Conservation (phyloP, 2,113 vertebrate species). For the Irena cyanogastra region DNA sequence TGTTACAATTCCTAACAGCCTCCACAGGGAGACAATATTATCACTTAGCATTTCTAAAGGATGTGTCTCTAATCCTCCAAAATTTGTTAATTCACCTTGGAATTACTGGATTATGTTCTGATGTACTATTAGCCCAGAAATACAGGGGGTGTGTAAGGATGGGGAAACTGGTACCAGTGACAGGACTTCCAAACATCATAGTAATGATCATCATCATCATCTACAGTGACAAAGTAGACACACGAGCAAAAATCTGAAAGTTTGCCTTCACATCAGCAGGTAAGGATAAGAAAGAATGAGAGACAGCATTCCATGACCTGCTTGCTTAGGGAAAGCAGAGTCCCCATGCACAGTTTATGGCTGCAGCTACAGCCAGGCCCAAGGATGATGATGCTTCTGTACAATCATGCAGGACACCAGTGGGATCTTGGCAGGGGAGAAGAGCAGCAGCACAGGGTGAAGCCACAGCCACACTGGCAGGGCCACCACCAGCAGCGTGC, state of each 20-base stretch:
- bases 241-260: not conserved
- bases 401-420: not conserved
- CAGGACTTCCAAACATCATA: not conserved
- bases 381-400: not conserved
- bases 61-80: not conserved
- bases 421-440: not conserved
- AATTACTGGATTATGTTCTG: not conserved
- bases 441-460: not conserved
- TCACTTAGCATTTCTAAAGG: not conserved
- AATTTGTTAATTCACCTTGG: not conserved
- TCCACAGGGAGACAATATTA: not conserved
- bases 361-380: not conserved
- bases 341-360: not conserved
- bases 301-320: not conserved
- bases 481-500: not conserved
- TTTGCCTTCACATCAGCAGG: not conserved
- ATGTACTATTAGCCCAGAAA: not conserved
- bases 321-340: not conserved
- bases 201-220: not conserved
- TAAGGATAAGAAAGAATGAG: not conserved
- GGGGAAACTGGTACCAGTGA: not conserved
- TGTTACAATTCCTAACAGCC: conserved; percentile 1
- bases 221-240: not conserved
- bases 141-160: not conserved
- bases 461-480: not conserved